Percentiles rank a stretch among this genome's conserved stretches.
These are phyloP conservation scores for Squalus acanthias DNA, from an alignment of 2,797 vertebrate species.

Conservation along the genomic window DNA sequence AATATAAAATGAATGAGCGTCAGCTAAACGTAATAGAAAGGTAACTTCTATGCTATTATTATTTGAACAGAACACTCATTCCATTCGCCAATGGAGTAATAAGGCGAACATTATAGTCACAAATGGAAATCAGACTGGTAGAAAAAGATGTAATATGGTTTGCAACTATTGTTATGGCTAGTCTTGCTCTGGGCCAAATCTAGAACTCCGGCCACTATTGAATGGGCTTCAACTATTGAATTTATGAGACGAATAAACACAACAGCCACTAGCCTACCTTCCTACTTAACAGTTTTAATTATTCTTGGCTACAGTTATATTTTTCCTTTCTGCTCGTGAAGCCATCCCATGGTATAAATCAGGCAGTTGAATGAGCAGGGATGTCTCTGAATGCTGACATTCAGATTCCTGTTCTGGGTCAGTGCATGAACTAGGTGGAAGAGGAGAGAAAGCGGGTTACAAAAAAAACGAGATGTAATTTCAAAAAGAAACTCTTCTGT, in stretches of 20 bases:
- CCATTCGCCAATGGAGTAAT: background rate
- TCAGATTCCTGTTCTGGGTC: background rate
- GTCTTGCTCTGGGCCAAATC: background rate
- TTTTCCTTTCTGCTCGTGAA: too few relatives aligned
- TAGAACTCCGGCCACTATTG: background rate
- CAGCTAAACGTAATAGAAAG: background rate
- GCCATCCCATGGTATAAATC: background rate
- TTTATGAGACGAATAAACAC: background rate
- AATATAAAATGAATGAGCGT: background rate
- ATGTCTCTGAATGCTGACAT: background rate
- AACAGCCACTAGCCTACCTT: background rate
- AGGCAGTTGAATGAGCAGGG: background rate
- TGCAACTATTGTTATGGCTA: background rate
- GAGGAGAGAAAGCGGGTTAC: background rate
- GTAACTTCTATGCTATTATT: background rate
- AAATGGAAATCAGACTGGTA: background rate
- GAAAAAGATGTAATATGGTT: background rate
- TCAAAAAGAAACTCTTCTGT: background rate
- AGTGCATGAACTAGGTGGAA: background rate
- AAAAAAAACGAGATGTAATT: background rate
- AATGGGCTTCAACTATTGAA: background rate
- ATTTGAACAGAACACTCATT: background rate
- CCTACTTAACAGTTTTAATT: background rate
- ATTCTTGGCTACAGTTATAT: background rate
- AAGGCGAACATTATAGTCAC: background rate